Percentiles rank a stretch among this genome's conserved stretches.
Conservation (phyloP, 1,140 invertebrate genomes). For the Drosophila takahashii region DNA sequence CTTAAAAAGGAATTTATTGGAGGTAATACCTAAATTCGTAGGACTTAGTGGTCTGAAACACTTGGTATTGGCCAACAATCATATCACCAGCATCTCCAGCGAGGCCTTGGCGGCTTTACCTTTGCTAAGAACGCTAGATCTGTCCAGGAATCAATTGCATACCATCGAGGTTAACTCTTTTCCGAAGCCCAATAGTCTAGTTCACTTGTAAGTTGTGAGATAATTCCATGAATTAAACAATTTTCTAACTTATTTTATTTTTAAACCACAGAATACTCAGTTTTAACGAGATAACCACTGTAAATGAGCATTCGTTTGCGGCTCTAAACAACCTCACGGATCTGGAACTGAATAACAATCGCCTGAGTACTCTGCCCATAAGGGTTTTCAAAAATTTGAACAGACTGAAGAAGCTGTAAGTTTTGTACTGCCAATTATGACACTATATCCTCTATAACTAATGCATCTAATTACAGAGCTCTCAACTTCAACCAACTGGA, state of each 20-base stretch:
- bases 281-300: constrained; percentile 89
- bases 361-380: constrained; percentile 88
- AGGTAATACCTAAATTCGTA: constrained; percentile 74
- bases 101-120: constrained; percentile 87
- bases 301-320: constrained; percentile 89
- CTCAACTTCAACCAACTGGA: constrained; percentile 92
- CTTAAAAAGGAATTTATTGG: constrained; percentile 77
- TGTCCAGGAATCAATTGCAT: constrained; percentile 88
- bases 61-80: constrained; percentile 88
- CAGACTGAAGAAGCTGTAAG: constrained; percentile 90
- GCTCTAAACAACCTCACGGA: constrained; percentile 90
- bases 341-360: constrained; percentile 93
- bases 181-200: constrained; percentile 84
- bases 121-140: constrained; percentile 86
- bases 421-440: neutral
- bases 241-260: neutral
- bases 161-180: constrained; percentile 86
- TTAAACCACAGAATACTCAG: constrained; percentile 88
- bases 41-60: constrained; percentile 83
- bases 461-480: constrained; percentile 85
- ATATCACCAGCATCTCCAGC: constrained; percentile 87
- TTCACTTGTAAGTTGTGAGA: constrained; percentile 84
- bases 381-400: constrained; percentile 90
- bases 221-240: neutral
- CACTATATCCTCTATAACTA: neutral